Conservation (phyloP, 2,888 invertebrate genomes). For the Dugesia japonica region DNA sequence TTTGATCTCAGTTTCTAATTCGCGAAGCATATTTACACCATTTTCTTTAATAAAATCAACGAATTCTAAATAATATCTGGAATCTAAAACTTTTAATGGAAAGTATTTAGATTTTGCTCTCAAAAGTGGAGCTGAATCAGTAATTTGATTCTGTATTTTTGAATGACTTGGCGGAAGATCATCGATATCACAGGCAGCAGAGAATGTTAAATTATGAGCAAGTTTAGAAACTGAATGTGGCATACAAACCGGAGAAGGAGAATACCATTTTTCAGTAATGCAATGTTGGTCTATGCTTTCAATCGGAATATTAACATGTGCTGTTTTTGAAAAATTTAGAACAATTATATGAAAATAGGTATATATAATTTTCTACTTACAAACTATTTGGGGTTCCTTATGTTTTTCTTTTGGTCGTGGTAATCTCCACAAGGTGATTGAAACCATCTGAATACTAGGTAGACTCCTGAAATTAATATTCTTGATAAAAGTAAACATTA, state of each 20-base stretch:
- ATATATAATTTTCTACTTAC: background rate
- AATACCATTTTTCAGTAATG: conserved; percentile 6
- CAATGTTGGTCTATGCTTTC: background rate
- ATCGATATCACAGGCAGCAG: background rate
- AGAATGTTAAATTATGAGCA: conserved; percentile 11
- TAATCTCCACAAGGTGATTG: background rate
- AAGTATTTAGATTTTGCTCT: background rate
- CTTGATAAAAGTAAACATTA: background rate
- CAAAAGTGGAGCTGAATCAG: conserved; percentile 4
- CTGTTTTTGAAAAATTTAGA: too few species aligned
- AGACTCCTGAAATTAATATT: background rate
- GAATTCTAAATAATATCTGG: background rate
- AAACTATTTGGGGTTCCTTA: background rate
- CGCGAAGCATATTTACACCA: background rate
- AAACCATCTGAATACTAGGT: background rate
- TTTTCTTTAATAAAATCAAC: background rate
- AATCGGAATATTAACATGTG: background rate
- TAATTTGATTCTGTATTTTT: background rate
- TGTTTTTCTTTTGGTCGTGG: conserved; percentile 7
- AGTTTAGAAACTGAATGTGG: background rate
- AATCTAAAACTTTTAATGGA: background rate
- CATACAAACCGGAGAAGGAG: background rate
- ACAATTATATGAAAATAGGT: too few species aligned
- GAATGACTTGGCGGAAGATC: background rate
- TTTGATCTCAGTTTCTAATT: background rate